These are phyloP conservation scores for Leptinotarsa peninsularis DNA, from an alignment of 2,888 invertebrate species.

Conservation along the genomic window DNA sequence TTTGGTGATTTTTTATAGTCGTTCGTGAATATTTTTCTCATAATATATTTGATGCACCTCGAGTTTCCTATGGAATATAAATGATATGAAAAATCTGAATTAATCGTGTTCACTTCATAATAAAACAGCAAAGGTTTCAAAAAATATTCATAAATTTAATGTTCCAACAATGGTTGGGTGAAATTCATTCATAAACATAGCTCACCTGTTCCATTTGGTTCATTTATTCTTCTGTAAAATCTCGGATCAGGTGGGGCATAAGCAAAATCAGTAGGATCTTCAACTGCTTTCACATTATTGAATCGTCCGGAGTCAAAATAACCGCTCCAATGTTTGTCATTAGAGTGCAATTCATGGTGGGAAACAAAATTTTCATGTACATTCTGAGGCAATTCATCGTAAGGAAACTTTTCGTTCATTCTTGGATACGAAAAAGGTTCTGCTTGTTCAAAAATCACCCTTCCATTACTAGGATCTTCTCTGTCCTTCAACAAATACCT, in stretches of 20 bases:
- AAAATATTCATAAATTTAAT: too few species aligned
- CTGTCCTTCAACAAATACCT: constrained; percentile 44
- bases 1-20: too few species aligned
- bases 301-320: constrained; percentile 45
- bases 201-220: constrained; percentile 22
- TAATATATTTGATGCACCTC: too few species aligned
- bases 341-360: constrained; percentile 24
- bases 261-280: constrained; percentile 62
- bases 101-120: too few species aligned
- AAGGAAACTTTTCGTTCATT: not conserved
- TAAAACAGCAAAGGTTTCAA: too few species aligned
- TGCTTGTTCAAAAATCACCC: constrained; percentile 25
- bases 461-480: constrained; percentile 18
- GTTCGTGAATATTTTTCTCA: too few species aligned
- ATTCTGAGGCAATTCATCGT: constrained; percentile 25
- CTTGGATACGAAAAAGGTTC: constrained; percentile 3
- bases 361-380: constrained; percentile 12
- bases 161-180: too few species aligned
- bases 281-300: constrained; percentile 49
- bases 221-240: constrained; percentile 55
- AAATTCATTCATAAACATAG: too few species aligned
- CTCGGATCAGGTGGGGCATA: constrained; percentile 63
- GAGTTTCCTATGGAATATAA: too few species aligned
- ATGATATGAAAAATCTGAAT: too few species aligned
- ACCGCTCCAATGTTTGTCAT: constrained; percentile 31